Evolutionary conservation across 2,888 invertebrate genomes (phyloP).

Genomic region (Rotaria macrura): DNA sequence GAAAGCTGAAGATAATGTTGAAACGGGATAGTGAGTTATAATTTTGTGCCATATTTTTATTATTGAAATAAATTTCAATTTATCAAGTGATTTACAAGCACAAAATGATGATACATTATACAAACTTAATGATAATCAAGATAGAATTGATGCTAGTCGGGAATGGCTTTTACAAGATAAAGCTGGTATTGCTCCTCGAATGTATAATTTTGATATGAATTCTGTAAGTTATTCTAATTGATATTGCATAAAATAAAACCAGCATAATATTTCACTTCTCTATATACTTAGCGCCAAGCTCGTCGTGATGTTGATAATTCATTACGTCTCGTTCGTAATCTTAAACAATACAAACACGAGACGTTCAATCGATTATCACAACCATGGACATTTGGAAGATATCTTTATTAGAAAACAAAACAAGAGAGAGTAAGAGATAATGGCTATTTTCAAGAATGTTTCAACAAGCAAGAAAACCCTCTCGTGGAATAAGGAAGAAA

Average conservation of each 20-base stretch:
- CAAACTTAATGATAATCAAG: conserved; percentile 33
- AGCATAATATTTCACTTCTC: not conserved
- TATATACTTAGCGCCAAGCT: not conserved
- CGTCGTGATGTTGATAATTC: conserved; percentile 14
- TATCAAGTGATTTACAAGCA: conserved; percentile 30
- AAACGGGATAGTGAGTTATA: conserved; percentile 28
- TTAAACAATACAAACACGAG: conserved; percentile 4
- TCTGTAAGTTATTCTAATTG: not conserved
- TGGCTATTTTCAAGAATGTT: not conserved
- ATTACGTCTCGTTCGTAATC: not conserved
- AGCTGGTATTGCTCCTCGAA: conserved; percentile 26
- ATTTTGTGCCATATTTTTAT: not conserved
- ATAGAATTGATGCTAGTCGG: conserved; percentile 28
- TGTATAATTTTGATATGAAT: not conserved
- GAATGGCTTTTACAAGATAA: conserved; percentile 30
- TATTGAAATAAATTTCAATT: not conserved
- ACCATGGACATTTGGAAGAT: not conserved
- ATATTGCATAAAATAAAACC: not conserved
- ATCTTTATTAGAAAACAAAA: not conserved
- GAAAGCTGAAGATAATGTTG: conserved; percentile 33
- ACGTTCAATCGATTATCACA: not conserved
- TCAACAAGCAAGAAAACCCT: not conserved
- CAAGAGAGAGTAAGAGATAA: not conserved
- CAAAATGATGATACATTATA: conserved; percentile 32
- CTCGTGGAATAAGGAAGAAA: not conserved